Evolutionary conservation across 2,113 vertebrate genomes (phyloP), one percentile per base, ranked within the genome.

Genomic region (Potamarius usumacintae): DNA sequence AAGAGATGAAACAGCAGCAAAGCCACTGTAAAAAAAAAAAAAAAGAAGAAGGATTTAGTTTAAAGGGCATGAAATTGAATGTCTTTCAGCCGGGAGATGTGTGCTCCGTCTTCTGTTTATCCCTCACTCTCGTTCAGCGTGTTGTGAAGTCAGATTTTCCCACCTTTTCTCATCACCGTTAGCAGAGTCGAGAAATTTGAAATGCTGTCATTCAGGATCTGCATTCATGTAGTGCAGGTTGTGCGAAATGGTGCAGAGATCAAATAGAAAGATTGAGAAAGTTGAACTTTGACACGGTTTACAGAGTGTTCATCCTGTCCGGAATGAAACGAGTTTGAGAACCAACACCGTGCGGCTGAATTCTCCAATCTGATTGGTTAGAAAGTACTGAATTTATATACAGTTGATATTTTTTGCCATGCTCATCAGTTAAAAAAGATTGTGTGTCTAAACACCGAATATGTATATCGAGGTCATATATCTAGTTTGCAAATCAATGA

Each of bases 31-130:
- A 18, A 34, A 65, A n/a, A n/a, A 60, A 42, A 20, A 50, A 50
- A 8, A 71, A 34, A 34, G 17, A 50, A 52, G 30, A 71, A 5
- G 15, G 20, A 50, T 57, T 60, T 82, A 12, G 88, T 71, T 65
- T 85, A 83, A 87, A 67, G 82, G 48, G 78, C 90, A 86, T 89
- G 83, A 83, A 87, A 87, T 90, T 34, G 87, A 87, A 89, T 1
- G 18, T 60, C 85, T 58, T 22, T 58, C 27, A 48, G 74, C 22
- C 9, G 1, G 42, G 25, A 42, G 50, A 78, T 58, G 27, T 17
- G 22, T n/a, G 15, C 34, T 83, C 30, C 27, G 4, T 22, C 52
- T 81, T 8, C 12, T 52, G 55, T 53, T 77, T 79, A 65, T 22
- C 27, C 63, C 30, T 57, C 52, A 1, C 20, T 22, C 63, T 25